Evolutionary conservation across 2,888 invertebrate species (phyloP), one percentile per base, ranked within the genome.

Genomic region (Pandemis cinnamomeana): DNA sequence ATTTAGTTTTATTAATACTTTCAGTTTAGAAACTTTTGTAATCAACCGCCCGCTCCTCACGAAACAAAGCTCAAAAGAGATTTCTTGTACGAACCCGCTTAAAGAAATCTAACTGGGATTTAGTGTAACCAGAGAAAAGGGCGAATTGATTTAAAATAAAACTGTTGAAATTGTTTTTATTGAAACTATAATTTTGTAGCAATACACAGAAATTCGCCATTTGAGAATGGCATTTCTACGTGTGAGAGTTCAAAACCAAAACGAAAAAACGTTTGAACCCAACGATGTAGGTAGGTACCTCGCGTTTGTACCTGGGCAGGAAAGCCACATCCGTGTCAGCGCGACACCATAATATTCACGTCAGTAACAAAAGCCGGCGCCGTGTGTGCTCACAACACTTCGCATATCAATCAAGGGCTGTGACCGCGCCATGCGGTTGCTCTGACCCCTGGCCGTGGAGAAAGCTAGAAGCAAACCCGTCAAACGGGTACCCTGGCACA

Each of bases 401-500:
- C 72, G 67, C 67, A 71, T 70, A 77, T 72, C 71, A 72, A 77
- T 75, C 68, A 72, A 36, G 71, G 67, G 62, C 72, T 5, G 70
- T 77, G 76, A 79, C 80, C 77, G 78, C 81, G 77, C 78, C 82
- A 80, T 80, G 83, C 81, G 83, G 81, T 78, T 78, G 82, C 83
- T 82, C 81, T 84, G 86, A 88, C 86, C 88, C 84, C 81, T 83
- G 77, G 76, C 70, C 53, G 66, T 41, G 67, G 64, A 82, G 89
- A 86, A 89, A 89, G 88, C 79, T 78, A 76, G 79, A 80, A 79
- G 77, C 72, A 75, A 84, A 91, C 92, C 87, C 87, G 92, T 91
- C 87, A 63, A 80, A 90, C 92, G 86, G 84, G 91, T 90, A 81
- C 81, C 81, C 79, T 85, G 87, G 84, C 89, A 88, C 80, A 89